phyloP scores from a whole-genome alignment of 2,797 vertebrate genomes.

The Pangasius larnaudii region DNA sequence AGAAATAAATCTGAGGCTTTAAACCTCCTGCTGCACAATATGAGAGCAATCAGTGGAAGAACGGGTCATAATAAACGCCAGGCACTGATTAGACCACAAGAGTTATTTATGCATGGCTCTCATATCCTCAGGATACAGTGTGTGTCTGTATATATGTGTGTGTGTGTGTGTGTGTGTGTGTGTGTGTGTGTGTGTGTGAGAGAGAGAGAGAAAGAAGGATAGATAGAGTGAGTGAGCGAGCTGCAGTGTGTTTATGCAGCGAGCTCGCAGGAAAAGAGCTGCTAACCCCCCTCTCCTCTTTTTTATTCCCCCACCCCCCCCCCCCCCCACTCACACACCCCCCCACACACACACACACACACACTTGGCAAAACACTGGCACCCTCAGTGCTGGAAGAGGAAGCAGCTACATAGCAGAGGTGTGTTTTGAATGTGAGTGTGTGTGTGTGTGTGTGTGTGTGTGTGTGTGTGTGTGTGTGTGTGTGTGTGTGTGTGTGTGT shows the following conservation, averaged over 20 bases:
- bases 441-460: constrained; percentile 13
- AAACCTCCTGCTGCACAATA: constrained; percentile 7
- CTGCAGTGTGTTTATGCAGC: constrained; percentile 7
- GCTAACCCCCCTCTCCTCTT: no score
- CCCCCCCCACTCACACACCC: no score
- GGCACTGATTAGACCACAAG: neutral
- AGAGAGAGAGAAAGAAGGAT: neutral
- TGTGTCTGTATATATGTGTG: constrained; percentile 10
- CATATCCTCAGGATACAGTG: constrained; percentile 1
- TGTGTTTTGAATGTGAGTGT: constrained; percentile 30
- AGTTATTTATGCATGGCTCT: constrained; percentile 2
- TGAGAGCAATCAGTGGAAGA: neutral
- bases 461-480: constrained; percentile 29
- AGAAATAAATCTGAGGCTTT: constrained; percentile 9
- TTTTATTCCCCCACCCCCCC: no score
- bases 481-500: neutral
- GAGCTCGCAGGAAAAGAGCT: constrained; percentile 33
- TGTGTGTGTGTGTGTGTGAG: neutral
- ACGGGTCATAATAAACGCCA: neutral
- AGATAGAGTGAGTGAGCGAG: neutral
- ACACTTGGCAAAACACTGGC: constrained; percentile 23
- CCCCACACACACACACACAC: constrained; percentile 11
- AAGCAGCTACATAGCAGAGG: constrained; percentile 17
- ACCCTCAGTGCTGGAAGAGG: constrained; percentile 11
- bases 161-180: constrained; percentile 13